Percentiles rank a stretch among this genome's conserved stretches.
Conservation (phyloP, 1,140 invertebrate genomes). For the Tetramorium simillimum region DNA sequence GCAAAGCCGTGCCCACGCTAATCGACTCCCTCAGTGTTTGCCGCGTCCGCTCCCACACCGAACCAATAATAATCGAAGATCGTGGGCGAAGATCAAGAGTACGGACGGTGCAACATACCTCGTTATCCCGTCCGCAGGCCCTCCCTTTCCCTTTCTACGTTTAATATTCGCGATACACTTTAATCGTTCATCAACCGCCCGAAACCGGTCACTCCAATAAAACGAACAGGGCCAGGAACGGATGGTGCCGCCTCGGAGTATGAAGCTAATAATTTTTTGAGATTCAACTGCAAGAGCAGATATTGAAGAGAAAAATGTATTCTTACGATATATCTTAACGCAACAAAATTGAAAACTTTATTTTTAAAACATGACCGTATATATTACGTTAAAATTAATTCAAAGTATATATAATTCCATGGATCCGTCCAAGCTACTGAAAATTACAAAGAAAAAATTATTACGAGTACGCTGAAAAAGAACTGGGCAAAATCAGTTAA, state of each 20-base stretch:
- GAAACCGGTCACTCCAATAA: constrained; percentile 38
- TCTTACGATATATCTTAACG: not conserved
- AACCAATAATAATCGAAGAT: constrained; percentile 51
- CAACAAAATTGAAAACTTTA: not conserved
- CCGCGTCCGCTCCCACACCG: constrained; percentile 13
- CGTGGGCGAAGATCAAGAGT: constrained; percentile 51
- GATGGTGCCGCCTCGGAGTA: not conserved
- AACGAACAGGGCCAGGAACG: constrained; percentile 14
- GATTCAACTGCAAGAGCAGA: not conserved
- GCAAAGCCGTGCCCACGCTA: constrained; percentile 38
- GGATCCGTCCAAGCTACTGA: not conserved
- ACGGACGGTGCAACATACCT: constrained; percentile 36
- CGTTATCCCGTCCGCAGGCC: constrained; percentile 15
- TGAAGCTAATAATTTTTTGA: not conserved
- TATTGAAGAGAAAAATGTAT: not conserved
- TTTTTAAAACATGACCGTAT: not conserved
- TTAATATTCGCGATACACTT: constrained; percentile 57
- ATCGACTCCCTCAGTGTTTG: constrained; percentile 28
- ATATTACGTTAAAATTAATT: not conserved
- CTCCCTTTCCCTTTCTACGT: constrained; percentile 46
- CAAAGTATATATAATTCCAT: not conserved
- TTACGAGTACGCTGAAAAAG: not conserved
- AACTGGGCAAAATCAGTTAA: not conserved
- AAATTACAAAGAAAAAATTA: not conserved
- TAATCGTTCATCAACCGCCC: constrained; percentile 47